These are phyloP conservation scores for Stenotaenia linearis DNA, from an alignment of 2,888 invertebrate species.

Conservation along the genomic window DNA sequence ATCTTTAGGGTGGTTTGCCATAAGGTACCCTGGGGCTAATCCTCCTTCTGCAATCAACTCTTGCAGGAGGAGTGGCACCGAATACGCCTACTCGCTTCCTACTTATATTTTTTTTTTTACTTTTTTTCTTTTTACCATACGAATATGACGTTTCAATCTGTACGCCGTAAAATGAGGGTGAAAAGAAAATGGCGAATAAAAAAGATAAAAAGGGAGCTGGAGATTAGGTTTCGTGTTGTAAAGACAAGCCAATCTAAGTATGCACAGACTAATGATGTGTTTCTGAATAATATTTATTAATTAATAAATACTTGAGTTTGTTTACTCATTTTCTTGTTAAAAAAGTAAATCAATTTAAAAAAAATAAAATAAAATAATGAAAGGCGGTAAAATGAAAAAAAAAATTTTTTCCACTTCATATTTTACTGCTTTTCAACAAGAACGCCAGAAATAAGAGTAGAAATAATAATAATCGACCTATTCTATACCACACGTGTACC, in stretches of 20 bases:
- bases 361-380: too few species aligned
- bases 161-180: neutral
- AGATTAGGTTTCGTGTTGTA: neutral
- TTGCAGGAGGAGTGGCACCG: neutral
- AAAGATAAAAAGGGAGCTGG: neutral
- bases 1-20: conserved; percentile 13
- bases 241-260: neutral
- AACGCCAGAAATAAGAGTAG: too few species aligned
- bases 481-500: too few species aligned
- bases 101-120: neutral
- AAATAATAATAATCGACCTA: too few species aligned
- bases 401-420: too few species aligned
- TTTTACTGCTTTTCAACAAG: too few species aligned
- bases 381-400: too few species aligned
- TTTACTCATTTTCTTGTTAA: too few species aligned
- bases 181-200: neutral
- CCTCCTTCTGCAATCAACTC: conserved; percentile 7
- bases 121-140: neutral
- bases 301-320: neutral
- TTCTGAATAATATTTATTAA: neutral
- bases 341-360: too few species aligned
- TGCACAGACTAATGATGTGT: neutral
- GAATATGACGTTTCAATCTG: conserved; percentile 2
- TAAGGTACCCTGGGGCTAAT: neutral
- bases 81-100: neutral